phyloP scores from a whole-genome alignment of 2,797 vertebrate genomes.

The Anguilla megastoma region DNA sequence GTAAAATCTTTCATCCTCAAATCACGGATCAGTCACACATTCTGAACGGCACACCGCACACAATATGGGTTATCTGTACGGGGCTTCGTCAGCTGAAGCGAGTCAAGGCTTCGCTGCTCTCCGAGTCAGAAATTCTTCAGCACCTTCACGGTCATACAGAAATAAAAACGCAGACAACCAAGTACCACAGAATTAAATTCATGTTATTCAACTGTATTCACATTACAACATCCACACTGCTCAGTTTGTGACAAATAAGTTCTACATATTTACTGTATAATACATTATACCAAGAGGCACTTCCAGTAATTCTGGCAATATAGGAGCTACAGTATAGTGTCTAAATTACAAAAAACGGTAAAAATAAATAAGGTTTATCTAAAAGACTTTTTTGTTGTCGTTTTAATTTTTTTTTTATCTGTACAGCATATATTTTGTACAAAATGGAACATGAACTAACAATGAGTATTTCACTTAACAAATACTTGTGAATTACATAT shows the following conservation, averaged over 20 bases:
- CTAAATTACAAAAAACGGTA: slow-evolving; percentile 96
- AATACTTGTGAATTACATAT: slow-evolving; percentile 80
- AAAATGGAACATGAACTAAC: slow-evolving; percentile 87
- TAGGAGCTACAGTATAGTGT: slow-evolving; percentile 92
- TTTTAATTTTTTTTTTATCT: slow-evolving; percentile 80
- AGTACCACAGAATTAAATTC: slow-evolving; percentile 78
- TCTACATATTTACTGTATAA: slow-evolving; percentile 90
- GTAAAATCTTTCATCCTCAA: neutral
- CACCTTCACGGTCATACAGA: neutral
- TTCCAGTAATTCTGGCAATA: slow-evolving; percentile 97
- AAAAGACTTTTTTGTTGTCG: slow-evolving; percentile 82
- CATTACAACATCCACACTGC: slow-evolving; percentile 91
- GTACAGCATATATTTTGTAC: slow-evolving; percentile 94
- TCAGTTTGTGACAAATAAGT: slow-evolving; percentile 84
- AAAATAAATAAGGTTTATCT: slow-evolving; percentile 98
- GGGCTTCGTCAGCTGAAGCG: neutral
- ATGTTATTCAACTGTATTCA: slow-evolving; percentile 90
- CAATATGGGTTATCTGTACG: neutral
- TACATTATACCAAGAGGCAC: slow-evolving; percentile 98
- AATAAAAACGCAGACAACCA: slow-evolving; percentile 30
- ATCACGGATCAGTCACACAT: neutral
- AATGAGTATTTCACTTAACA: slow-evolving; percentile 79
- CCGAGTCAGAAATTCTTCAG: neutral
- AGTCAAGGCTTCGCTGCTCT: neutral
- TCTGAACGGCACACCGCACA: neutral